A percentile compares a stretch with the other conserved stretches of the same genome.
These are phyloP conservation scores for Clanis bilineata DNA, from an alignment of 2,888 invertebrate genomes.

Conservation along the genomic window DNA sequence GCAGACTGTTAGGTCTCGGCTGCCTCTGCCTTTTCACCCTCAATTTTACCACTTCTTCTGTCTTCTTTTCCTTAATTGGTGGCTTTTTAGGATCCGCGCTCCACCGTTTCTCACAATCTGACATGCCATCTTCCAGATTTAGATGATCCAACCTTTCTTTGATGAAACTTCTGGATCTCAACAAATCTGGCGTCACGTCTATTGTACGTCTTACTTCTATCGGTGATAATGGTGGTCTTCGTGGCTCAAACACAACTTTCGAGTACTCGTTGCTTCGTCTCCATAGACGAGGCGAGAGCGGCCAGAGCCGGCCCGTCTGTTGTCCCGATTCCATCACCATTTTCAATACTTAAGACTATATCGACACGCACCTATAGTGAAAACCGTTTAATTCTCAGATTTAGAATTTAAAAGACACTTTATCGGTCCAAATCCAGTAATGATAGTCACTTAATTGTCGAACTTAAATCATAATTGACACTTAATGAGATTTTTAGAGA, in stretches of 20 bases:
- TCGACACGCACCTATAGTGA: slow-evolving; percentile 36
- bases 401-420: not conserved
- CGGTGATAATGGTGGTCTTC: slow-evolving; percentile 67
- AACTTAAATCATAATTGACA: slow-evolving; percentile 6
- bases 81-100: slow-evolving; percentile 61
- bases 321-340: slow-evolving; percentile 77
- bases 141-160: slow-evolving; percentile 62
- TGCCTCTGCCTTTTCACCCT: slow-evolving; percentile 69
- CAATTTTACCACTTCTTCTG: slow-evolving; percentile 64
- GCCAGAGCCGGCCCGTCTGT: slow-evolving; percentile 71
- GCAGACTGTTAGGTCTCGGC: slow-evolving; percentile 73
- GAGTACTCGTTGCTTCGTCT: slow-evolving; percentile 74
- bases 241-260: slow-evolving; percentile 74
- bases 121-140: slow-evolving; percentile 54
- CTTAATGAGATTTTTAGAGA: slow-evolving; percentile 26
- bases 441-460: not conserved
- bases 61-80: slow-evolving; percentile 60
- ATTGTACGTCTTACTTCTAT: slow-evolving; percentile 55
- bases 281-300: slow-evolving; percentile 73
- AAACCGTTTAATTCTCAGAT: not conserved
- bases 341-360: slow-evolving; percentile 55
- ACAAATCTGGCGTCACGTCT: slow-evolving; percentile 63
- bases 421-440: not conserved
- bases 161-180: slow-evolving; percentile 59
- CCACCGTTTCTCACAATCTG: slow-evolving; percentile 51